Evolutionary conservation across 1,140 invertebrate genomes (phyloP).

Genomic region (Zaprionus nigranus): DNA sequence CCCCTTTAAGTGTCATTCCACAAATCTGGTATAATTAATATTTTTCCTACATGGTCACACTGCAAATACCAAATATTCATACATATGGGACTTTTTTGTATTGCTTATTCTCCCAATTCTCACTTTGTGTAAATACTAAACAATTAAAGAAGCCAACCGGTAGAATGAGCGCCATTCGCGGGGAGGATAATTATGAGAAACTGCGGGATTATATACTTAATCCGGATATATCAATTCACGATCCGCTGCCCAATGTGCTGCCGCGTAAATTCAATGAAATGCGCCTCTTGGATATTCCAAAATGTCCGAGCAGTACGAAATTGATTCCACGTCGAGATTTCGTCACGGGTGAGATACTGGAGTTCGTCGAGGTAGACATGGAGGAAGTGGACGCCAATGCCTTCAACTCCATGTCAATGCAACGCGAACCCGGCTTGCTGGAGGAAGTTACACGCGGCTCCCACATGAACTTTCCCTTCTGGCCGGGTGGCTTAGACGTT

Average conservation of each 20-base stretch:
- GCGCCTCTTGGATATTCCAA: constrained; percentile 72
- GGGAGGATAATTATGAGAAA: constrained; percentile 64
- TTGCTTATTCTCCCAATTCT: background rate
- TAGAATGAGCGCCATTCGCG: constrained; percentile 52
- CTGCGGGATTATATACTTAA: constrained; percentile 72
- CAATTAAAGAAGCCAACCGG: background rate
- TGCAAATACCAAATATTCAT: constrained; percentile 1
- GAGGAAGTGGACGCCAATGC: constrained; percentile 88
- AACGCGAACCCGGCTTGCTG: constrained; percentile 86
- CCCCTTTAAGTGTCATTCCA: background rate
- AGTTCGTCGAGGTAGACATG: constrained; percentile 89
- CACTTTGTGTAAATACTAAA: background rate
- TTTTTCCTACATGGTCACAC: background rate
- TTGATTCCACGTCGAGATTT: constrained; percentile 87
- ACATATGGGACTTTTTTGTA: background rate
- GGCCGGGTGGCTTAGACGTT: constrained; percentile 90
- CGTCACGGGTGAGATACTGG: constrained; percentile 88
- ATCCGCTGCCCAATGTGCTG: constrained; percentile 73
- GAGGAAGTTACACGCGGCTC: constrained; percentile 88
- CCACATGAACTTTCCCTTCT: constrained; percentile 91
- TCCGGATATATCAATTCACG: constrained; percentile 72
- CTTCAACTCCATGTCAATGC: constrained; percentile 91
- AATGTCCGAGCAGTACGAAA: constrained; percentile 69
- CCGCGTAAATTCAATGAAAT: constrained; percentile 67
- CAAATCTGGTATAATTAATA: background rate